Base-by-base conservation (phyloP, 2,113 vertebrate species). In the Corapipo altera region DNA sequence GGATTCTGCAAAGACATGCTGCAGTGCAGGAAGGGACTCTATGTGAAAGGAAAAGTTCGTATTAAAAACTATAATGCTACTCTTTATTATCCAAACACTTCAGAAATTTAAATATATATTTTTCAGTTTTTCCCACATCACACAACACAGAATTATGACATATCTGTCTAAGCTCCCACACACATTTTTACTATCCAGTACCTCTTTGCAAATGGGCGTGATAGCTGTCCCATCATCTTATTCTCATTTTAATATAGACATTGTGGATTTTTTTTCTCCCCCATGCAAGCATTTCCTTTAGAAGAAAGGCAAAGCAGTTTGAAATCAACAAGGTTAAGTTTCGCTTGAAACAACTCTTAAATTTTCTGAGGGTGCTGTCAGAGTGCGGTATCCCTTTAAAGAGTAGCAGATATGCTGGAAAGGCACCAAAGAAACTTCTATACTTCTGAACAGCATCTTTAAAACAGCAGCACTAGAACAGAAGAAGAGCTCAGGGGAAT, bases 331-430 rank as follows among this genome's bases (percentile, higher is more conserved):
- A 91, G 48, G 58, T 88, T 84, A 89, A 57, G 11, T 59, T 96
- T 90, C 8, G 0, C 55, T 64, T 84, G 66, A 96, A 95, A 85
- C 74, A 95, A 54, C 41, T 58, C 73, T 72, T 84, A 57, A 9
- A 64, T 93, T 91, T 96, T 96, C 85, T 88, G 78, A 71, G 72
- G 61, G 46, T 12, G 2, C 41, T 88, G 78, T 94, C 75, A 90
- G 78, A 96, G 37, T 27, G 39, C 1, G 3, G 11, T 76, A 93
- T 95, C 57, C 59, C 76, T 91, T 94, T 96, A 96, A 97, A 97
- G 69, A 93, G 39, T 55, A 80, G 59, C 94, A 96, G 73, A 96
- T 89, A 79, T 59, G 76, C 70, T 97, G 96, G 95, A 95, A 96
- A 85, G 24, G 64, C 67, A 94, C 95, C 92, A 96, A 93, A 94